These are phyloP conservation scores for Lepus townsendii DNA, from an alignment of 2,797 vertebrate species.

Conservation along the genomic window DNA sequence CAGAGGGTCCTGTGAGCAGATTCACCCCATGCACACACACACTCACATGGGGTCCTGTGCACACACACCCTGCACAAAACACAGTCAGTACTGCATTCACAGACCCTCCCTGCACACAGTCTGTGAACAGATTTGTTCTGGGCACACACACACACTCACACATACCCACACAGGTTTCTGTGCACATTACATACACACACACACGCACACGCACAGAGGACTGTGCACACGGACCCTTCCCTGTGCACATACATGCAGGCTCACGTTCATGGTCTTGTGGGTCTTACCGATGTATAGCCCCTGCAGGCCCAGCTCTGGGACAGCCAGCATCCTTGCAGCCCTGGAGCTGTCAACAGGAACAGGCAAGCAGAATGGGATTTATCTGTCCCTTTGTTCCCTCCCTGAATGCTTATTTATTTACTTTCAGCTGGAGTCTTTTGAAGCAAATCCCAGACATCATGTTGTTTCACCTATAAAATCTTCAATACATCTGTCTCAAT, in stretches of 20 bases:
- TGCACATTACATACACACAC: background rate
- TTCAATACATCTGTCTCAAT: background rate
- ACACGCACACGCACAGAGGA: background rate
- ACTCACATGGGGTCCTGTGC: background rate
- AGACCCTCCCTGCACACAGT: background rate
- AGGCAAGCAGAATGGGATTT: constrained; percentile 63
- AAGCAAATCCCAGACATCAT: constrained; percentile 39
- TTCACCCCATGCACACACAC: background rate
- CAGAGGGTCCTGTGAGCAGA: no score
- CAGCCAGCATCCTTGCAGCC: constrained; percentile 86
- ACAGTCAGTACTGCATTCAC: background rate
- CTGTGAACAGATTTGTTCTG: background rate
- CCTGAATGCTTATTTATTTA: constrained; percentile 53
- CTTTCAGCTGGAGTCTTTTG: constrained; percentile 57
- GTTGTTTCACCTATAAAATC: constrained; percentile 57
- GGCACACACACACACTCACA: background rate
- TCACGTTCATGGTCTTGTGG: background rate
- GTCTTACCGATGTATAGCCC: constrained; percentile 89
- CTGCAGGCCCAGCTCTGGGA: constrained; percentile 87
- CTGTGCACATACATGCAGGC: background rate
- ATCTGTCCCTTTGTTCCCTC: constrained; percentile 60
- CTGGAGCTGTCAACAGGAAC: constrained; percentile 71
- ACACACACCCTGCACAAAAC: background rate
- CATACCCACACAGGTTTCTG: background rate
- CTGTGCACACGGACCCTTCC: background rate